Evolutionary conservation across 2,888 invertebrate genomes (phyloP), one percentile per base, ranked within the genome.

Genomic region (Rhingia campestris): DNA sequence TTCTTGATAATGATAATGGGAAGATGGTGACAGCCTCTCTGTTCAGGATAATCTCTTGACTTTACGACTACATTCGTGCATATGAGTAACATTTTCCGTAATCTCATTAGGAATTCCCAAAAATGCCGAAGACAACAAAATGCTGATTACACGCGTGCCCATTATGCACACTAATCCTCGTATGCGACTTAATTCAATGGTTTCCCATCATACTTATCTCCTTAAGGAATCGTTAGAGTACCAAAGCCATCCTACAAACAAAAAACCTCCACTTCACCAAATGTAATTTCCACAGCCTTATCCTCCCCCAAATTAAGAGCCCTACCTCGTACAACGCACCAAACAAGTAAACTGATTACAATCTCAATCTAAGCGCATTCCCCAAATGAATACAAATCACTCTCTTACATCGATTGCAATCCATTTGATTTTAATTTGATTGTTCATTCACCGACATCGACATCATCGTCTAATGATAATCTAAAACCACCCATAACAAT

Each of bases 351-450:
- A 74, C 79, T 67, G 79, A 84, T 84, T 84, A 79, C 63, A 74
- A 74, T 82, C 79, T 45, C 59, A 74, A 58, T 51, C 64, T 49
- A 53, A 59, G 49, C 33, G 49, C 77, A 49, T 58, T 61, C 63
- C 49, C 56, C 67, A 45, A 77, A 74, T 79, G 79, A 74, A 84
- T 84, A 69, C 74, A 84, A 79, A 69, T 79, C 73, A 79, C 63
- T 41, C 53, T 64, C 63, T 74, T 56, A 81, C 81, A 75, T 74
- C 86, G 72, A 86, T 87, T 86, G 86, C 73, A 79, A 86, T 79
- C 70, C 79, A 81, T 76, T 87, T 81, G 86, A 79, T 74, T 86
- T 86, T 87, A 85, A 87, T 86, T 87, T 87, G 87, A 86, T 87
- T 86, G 86, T 74, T 86, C 82, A 77, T 76, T 61, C 69, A 53